A percentile compares a stretch with the other conserved stretches of the same genome.
Conservation (phyloP, 2,888 invertebrate genomes). For the Periphyllus acericola region DNA sequence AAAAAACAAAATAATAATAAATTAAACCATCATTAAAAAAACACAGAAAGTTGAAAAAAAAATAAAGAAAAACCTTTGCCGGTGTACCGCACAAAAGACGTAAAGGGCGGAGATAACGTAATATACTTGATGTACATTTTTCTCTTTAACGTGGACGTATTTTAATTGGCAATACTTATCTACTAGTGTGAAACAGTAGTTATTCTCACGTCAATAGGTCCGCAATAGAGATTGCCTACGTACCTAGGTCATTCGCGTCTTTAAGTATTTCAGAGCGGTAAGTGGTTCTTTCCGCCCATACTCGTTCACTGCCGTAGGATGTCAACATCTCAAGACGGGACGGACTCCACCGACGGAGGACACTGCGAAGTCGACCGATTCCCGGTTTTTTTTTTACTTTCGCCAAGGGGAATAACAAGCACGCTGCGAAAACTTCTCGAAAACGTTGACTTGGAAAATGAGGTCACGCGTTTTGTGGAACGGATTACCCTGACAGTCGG, state of each 20-base stretch:
- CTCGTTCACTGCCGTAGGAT: too few species aligned
- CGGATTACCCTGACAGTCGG: not conserved
- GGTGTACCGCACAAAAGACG: not conserved
- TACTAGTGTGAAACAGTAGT: too few species aligned
- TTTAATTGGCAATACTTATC: not conserved
- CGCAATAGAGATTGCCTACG: too few species aligned
- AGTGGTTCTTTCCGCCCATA: too few species aligned
- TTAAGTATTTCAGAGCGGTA: too few species aligned
- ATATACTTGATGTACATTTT: not conserved
- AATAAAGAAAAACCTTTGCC: not conserved
- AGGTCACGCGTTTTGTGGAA: not conserved
- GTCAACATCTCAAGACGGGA: too few species aligned
- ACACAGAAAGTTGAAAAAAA: not conserved
- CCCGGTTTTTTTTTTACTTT: not conserved
- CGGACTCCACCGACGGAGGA: too few species aligned
- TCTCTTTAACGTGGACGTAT: not conserved
- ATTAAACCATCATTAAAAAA: not conserved
- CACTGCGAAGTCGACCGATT: not conserved
- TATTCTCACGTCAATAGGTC: too few species aligned
- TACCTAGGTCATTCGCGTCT: too few species aligned
- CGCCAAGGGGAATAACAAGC: not conserved
- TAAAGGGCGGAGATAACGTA: not conserved
- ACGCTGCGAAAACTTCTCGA: not conserved
- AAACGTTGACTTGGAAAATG: not conserved
- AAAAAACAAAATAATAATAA: not conserved